Conservation (phyloP, 1,140 invertebrate species). For the Paramacrobiotus metropolitanus region DNA sequence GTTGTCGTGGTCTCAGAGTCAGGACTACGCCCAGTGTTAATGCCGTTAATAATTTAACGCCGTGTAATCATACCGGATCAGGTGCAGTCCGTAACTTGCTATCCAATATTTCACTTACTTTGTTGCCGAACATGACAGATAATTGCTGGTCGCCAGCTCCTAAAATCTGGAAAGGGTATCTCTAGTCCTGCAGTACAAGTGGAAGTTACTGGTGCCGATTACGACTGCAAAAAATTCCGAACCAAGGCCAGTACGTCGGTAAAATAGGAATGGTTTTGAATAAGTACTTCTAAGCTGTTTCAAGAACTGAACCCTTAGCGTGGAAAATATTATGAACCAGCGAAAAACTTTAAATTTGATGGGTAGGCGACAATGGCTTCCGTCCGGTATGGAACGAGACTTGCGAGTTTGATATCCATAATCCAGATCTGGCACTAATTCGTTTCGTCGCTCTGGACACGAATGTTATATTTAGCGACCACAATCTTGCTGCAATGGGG, state of each 20-base stretch:
- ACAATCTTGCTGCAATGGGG: slow-evolving; percentile 86
- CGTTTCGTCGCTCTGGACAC: slow-evolving; percentile 84
- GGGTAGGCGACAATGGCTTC: slow-evolving; percentile 83
- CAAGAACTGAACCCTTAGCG: too few relatives aligned
- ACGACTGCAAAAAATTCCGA: slow-evolving; percentile 54
- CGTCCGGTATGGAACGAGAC: slow-evolving; percentile 83
- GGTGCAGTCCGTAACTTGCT: too few relatives aligned
- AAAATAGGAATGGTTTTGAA: too few relatives aligned
- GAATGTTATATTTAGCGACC: slow-evolving; percentile 92
- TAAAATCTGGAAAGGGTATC: slow-evolving; percentile 55
- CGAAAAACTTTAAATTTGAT: too few relatives aligned
- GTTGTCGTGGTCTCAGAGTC: too few relatives aligned
- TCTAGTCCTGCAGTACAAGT: slow-evolving; percentile 84
- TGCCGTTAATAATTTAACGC: too few relatives aligned
- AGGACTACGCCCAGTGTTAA: too few relatives aligned
- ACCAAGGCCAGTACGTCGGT: slow-evolving; percentile 63
- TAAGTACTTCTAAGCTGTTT: too few relatives aligned
- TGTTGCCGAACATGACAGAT: slow-evolving; percentile 26
- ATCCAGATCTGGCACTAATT: slow-evolving; percentile 66
- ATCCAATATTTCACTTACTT: too few relatives aligned
- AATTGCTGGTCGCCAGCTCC: slow-evolving; percentile 71
- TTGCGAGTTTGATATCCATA: slow-evolving; percentile 62
- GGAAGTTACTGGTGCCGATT: slow-evolving; percentile 72
- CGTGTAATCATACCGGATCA: too few relatives aligned
- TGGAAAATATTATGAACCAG: too few relatives aligned